A percentile compares a stretch with the other conserved stretches of the same genome.
These are phyloP conservation scores for Dasysyrphus tricinctus DNA, from an alignment of 2,888 invertebrate genomes.

Conservation along the genomic window DNA sequence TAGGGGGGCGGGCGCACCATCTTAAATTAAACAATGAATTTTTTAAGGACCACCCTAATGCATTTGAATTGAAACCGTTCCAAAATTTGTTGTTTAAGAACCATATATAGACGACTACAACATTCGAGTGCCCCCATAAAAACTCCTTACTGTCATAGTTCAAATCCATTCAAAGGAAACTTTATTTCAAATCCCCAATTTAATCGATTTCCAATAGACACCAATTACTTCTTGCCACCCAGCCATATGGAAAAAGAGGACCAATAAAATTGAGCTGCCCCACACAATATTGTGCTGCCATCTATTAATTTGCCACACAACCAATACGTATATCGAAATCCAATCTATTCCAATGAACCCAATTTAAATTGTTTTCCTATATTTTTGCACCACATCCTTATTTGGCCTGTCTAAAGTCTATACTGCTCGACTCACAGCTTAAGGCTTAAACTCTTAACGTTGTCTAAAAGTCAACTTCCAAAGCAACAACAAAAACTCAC, in stretches of 20 bases:
- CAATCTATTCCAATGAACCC: conserved; percentile 63
- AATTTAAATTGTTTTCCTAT: conserved; percentile 48
- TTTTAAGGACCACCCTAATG: too few relatives aligned
- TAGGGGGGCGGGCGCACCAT: too few relatives aligned
- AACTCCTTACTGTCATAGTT: not conserved
- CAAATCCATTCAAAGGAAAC: not conserved
- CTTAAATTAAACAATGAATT: too few relatives aligned
- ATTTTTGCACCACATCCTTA: conserved; percentile 21
- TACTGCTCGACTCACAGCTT: not conserved
- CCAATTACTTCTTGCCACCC: not conserved
- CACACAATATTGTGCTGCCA: conserved; percentile 6
- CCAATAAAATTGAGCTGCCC: conserved; percentile 14
- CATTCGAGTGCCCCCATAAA: not conserved
- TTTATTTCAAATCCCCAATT: not conserved
- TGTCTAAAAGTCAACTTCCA: conserved; percentile 18
- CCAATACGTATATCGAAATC: conserved; percentile 44
- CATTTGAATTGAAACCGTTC: too few relatives aligned
- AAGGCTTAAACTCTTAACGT: conserved; percentile 16
- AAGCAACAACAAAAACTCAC: not conserved
- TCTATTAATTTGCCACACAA: conserved; percentile 40
- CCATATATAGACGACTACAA: not conserved
- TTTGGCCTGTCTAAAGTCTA: conserved; percentile 25
- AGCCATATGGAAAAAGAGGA: not conserved
- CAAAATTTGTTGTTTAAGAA: too few relatives aligned
- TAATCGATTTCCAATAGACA: not conserved